Base-by-base conservation (phyloP, 2,797 vertebrate species). In the Cirrhinus molitorella region DNA sequence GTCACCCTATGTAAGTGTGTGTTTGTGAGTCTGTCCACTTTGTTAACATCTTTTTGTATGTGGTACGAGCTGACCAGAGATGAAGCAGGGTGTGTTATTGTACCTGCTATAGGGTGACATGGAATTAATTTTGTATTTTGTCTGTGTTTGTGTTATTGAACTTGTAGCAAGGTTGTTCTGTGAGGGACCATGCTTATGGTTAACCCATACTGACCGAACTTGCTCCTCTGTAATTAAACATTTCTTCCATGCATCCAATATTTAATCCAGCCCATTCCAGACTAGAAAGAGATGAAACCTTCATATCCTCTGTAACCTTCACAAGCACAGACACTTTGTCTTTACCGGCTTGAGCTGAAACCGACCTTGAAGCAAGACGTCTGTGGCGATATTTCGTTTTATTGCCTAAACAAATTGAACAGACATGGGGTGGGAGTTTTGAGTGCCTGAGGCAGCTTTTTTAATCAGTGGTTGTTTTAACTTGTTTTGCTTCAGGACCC, bases 111-210 rank as follows among this genome's bases (percentile, higher is more conserved):
- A n/a, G 49, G 49, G 9, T 1, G 43, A 71, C 1, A 7, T 28
- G 19, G 25, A 47, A 19, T 81, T 72, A 11, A 71, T 80, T 61
- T 80, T 59, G 67, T n/a, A 73, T 53, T 43, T 13, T 66, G 80
- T 87, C 25, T 83, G 43, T 83, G 73, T 78, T n/a, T 73, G 65
- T 73, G 5, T 85, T 86, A 81, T 78, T 86, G 80, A 81, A 65
- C 66, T 51, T 11, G 59, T 28, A 43, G 23, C 72, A 79, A 83
- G 68, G 17, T 43, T 67, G 31, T 86, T 28, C 67, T 83, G 73
- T 68, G 63, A 81, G 49, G 65, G 67, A 80, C 81, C 80, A 61
- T 14, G 37, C 63, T 72, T 25, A 65, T 67, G 23, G 59, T 57
- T 70, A 43, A 68, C 82, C 57, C 82, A 47, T 21, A 40, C 28